Evolutionary conservation across 2,797 vertebrate species (phyloP).

Genomic region (Macroramphosus scolopax): DNA sequence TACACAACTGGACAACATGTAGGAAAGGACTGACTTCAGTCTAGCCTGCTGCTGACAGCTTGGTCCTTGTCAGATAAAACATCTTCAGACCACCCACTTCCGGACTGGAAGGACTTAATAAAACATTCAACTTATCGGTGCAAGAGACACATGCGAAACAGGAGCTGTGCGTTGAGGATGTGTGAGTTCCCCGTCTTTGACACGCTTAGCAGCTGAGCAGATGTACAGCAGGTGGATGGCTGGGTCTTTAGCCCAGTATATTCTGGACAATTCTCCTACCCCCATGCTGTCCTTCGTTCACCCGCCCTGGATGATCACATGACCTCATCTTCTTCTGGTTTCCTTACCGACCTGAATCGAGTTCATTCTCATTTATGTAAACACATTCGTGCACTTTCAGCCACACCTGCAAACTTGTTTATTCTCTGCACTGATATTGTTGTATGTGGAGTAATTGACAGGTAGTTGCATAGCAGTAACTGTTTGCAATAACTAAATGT

Average conservation of each 20-base stretch:
- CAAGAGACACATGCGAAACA: background rate
- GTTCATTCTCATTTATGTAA: background rate
- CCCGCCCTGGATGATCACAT: conserved; percentile 2
- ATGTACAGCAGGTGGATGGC: background rate
- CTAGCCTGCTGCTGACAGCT: conserved; percentile 10
- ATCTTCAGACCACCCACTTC: conserved; percentile 2
- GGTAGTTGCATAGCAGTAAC: too few species aligned
- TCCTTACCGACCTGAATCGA: background rate
- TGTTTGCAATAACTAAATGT: too few species aligned
- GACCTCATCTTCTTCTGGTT: background rate
- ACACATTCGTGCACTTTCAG: background rate
- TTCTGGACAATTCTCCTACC: conserved; percentile 39
- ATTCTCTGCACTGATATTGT: background rate
- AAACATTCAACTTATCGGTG: background rate
- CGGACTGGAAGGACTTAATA: background rate
- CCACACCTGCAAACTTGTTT: background rate
- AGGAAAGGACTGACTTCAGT: background rate
- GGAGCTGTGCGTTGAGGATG: background rate
- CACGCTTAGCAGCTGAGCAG: conserved; percentile 1
- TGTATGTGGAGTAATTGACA: too few species aligned
- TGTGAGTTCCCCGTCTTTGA: conserved; percentile 1
- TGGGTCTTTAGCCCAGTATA: conserved; percentile 48
- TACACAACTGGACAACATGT: background rate
- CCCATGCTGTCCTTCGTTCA: conserved; percentile 32
- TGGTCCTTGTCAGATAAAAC: conserved; percentile 1